Conservation (phyloP, 2,797 vertebrate genomes). For the Chaetophractus vellerosus region DNA sequence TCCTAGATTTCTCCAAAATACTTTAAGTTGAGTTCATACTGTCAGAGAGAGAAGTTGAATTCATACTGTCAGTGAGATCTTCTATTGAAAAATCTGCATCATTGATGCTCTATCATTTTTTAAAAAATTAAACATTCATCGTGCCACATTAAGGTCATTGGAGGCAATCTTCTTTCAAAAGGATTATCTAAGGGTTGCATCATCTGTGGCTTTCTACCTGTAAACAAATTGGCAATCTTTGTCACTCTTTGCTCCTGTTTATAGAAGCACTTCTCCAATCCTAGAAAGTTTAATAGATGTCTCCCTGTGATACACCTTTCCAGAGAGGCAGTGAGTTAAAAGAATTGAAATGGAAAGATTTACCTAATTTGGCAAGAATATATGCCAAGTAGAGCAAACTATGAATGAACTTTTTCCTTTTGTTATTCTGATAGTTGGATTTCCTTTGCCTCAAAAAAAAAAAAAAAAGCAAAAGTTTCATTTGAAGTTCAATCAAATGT, state of each 20-base stretch:
- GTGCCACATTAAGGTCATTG: not conserved
- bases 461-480: slow-evolving; percentile 43
- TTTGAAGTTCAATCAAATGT: slow-evolving; percentile 68
- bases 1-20: slow-evolving; percentile 35
- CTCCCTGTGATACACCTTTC: not conserved
- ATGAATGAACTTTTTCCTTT: slow-evolving; percentile 25
- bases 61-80: not conserved
- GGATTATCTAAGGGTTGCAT: not conserved
- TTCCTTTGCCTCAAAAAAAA: slow-evolving; percentile 66
- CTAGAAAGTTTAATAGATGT: not conserved
- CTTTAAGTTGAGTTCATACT: not conserved
- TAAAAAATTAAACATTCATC: not conserved
- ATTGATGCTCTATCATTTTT: not conserved
- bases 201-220: not conserved
- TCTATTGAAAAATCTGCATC: slow-evolving; percentile 2
- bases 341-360: slow-evolving; percentile 45
- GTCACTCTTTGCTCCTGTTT: not conserved
- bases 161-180: not conserved
- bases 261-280: not conserved
- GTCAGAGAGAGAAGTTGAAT: not conserved
- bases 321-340: not conserved
- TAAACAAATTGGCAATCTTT: not conserved
- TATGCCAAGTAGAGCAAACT: slow-evolving; percentile 40
- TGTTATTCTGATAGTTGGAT: slow-evolving; percentile 64
- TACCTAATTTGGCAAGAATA: slow-evolving; percentile 50